These are phyloP conservation scores for Isotomurus palustris DNA, from an alignment of 2,888 invertebrate genomes.

Conservation along the genomic window DNA sequence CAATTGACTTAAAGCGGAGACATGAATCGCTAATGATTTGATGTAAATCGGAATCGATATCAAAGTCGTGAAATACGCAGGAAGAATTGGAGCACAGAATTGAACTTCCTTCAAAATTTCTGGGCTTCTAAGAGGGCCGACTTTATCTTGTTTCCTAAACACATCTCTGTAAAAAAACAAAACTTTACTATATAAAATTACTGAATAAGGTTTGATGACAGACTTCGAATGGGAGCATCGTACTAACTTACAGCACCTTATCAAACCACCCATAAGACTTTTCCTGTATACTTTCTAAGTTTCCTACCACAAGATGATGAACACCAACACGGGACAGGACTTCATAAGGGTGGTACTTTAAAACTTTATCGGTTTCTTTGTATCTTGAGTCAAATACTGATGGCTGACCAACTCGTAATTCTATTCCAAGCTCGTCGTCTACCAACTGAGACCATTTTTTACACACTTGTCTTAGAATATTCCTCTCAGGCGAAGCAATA, in stretches of 20 bases:
- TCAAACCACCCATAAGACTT: background rate
- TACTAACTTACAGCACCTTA: background rate
- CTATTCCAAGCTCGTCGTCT: background rate
- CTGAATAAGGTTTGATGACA: background rate
- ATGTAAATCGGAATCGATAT: background rate
- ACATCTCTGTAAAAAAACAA: no score
- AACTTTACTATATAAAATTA: no score
- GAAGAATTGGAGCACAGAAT: background rate
- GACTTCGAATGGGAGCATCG: background rate
- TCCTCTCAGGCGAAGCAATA: background rate
- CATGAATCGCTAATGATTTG: background rate
- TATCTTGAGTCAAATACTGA: background rate
- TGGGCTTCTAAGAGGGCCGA: background rate
- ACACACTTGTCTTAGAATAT: background rate
- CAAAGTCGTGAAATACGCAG: background rate
- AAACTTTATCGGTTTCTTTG: background rate
- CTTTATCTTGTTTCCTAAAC: no score
- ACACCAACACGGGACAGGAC: slow-evolving; percentile 1
- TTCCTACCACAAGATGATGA: background rate
- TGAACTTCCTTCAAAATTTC: background rate
- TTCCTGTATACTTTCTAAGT: background rate
- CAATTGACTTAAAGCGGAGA: background rate
- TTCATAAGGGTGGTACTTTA: background rate
- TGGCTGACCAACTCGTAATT: background rate
- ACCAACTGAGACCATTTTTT: background rate